Evolutionary conservation across 2,113 vertebrate genomes (phyloP), one percentile per base, ranked within the genome.

Genomic region (Ophthalmolycus amberensis): DNA sequence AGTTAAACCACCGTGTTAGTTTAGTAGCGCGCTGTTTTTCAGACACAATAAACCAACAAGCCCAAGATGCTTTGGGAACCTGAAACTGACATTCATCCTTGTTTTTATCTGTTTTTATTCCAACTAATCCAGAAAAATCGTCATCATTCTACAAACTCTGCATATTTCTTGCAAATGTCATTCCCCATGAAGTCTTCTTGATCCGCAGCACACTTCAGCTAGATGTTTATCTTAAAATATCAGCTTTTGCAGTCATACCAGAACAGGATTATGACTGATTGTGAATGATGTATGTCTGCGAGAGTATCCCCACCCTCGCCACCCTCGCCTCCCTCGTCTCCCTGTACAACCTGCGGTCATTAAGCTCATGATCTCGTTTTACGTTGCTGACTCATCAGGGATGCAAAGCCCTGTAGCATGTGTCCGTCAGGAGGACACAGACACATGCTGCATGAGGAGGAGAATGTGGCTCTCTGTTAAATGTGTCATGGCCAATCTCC

Each of bases 361-460:
- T 81, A 83, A 77, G 63, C 71, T 58, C 80, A 90, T 85, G 79
- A 92, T 75, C 63, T 90, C 79, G 86, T 89, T 82, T 77, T 79
- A 73, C 1, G 18, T 46, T 82, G 81, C 4, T 76, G 86, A 86
- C 88, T 84, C 71, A 54, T 75, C 37, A n/a, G 83, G 70, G 82
- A 77, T 22, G 5, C n/a, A 50, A 14, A 80, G 42, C 71, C 64
- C 72, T 60, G 46, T 12, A 70, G 16, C 38, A 66, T 76, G 37
- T 74, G 81, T 79, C 85, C 52, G 68, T 79, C 63, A 38, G 18
- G 69, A 60, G 44, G 29, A 71, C 25, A 72, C 22, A 0, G 12
- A 54, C 42, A 16, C 32, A 25, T 15, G 27, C 60, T 50, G 0
- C 25, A 54, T 4, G 9, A 52, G n/a, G 38, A 73, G 0, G 18